Percentiles rank a stretch among this genome's conserved stretches.
Evolutionary conservation across 2,888 invertebrate species (phyloP).

Genomic region (Psylliodes chrysocephalus): DNA sequence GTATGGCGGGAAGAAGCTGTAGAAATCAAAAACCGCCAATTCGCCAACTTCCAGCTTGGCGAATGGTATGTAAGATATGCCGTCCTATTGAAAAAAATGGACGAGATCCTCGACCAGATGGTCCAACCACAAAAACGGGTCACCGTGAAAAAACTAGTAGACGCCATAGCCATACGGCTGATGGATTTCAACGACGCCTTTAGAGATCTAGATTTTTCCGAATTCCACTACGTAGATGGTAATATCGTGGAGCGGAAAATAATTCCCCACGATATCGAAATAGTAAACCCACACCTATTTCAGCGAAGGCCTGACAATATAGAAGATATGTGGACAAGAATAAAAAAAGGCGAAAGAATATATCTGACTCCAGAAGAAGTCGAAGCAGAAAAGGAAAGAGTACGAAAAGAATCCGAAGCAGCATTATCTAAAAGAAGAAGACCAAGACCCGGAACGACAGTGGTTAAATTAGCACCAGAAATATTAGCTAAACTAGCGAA

Average conservation of each 20-base stretch:
- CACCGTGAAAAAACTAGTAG: slow-evolving; percentile 69
- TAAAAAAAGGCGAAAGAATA: slow-evolving; percentile 56
- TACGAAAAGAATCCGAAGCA: slow-evolving; percentile 20
- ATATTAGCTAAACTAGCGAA: slow-evolving; percentile 46
- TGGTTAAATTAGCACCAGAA: slow-evolving; percentile 37
- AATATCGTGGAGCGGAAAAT: slow-evolving; percentile 75
- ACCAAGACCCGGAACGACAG: slow-evolving; percentile 9
- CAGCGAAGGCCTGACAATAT: slow-evolving; percentile 67
- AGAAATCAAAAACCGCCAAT: slow-evolving; percentile 63
- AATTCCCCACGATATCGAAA: slow-evolving; percentile 73
- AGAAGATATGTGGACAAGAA: slow-evolving; percentile 56
- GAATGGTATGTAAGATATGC: slow-evolving; percentile 68
- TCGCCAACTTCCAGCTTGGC: slow-evolving; percentile 66
- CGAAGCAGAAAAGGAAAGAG: slow-evolving; percentile 6
- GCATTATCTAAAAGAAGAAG: slow-evolving; percentile 16
- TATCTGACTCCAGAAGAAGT: slow-evolving; percentile 48
- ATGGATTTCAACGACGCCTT: slow-evolving; percentile 70
- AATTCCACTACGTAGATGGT: slow-evolving; percentile 79
- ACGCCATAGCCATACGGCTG: slow-evolving; percentile 68
- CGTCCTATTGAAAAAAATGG: slow-evolving; percentile 68
- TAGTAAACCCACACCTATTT: slow-evolving; percentile 73
- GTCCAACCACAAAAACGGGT: slow-evolving; percentile 71
- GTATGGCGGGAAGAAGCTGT: slow-evolving; percentile 50
- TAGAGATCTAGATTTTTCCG: slow-evolving; percentile 69
- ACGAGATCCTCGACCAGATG: slow-evolving; percentile 72